Percentiles rank a stretch among this genome's conserved stretches.
phyloP scores from a whole-genome alignment of 2,888 invertebrate genomes.

The Mythimna lalbum region DNA sequence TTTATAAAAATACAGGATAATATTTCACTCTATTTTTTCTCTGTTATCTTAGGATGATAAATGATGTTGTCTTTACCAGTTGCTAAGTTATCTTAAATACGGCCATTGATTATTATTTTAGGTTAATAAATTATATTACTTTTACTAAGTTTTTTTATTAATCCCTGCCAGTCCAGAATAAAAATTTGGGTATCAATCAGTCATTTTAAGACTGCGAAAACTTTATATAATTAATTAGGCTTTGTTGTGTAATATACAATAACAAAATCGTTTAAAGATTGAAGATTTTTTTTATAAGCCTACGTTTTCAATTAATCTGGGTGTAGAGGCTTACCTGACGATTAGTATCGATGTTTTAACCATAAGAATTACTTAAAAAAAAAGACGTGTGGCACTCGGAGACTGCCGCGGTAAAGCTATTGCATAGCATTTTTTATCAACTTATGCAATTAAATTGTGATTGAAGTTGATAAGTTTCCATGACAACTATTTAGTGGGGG shows the following conservation, averaged over 20 bases:
- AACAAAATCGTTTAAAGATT: not conserved
- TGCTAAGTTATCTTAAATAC: slow-evolving; percentile 16
- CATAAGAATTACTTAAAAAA: not conserved
- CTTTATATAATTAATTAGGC: slow-evolving; percentile 26
- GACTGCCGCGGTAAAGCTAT: too few species aligned
- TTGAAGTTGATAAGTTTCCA: too few species aligned
- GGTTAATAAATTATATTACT: slow-evolving; percentile 36
- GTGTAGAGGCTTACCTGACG: not conserved
- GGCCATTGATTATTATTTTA: slow-evolving; percentile 14
- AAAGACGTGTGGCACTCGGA: too few species aligned
- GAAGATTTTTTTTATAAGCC: not conserved
- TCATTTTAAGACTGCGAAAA: slow-evolving; percentile 18
- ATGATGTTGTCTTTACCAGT: not conserved
- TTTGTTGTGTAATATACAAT: too few species aligned
- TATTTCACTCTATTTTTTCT: not conserved
- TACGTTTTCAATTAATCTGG: not conserved
- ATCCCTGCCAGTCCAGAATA: slow-evolving; percentile 2
- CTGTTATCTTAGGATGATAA: not conserved
- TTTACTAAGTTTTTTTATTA: slow-evolving; percentile 25
- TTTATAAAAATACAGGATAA: not conserved
- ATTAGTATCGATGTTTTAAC: not conserved
- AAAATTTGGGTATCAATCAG: slow-evolving; percentile 35
- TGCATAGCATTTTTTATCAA: too few species aligned
- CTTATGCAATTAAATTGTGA: too few species aligned
- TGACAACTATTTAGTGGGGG: too few species aligned